Evolutionary conservation across 2,797 vertebrate genomes (phyloP).

Genomic region (Linurgus olivaceus): DNA sequence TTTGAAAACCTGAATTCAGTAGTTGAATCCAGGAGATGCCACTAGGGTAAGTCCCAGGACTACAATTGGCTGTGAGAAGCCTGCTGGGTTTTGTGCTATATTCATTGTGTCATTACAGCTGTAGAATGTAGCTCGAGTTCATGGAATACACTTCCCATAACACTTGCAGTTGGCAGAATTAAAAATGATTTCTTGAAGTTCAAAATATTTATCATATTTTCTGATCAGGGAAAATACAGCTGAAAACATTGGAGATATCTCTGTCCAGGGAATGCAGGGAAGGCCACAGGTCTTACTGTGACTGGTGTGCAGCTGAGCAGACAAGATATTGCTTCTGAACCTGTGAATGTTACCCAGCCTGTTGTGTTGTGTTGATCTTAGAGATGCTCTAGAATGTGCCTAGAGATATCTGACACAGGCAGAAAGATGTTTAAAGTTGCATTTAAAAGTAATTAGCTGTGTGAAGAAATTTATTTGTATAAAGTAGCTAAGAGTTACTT

Average conservation of each 20-base stretch:
- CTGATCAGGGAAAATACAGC: not conserved
- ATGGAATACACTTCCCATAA: not conserved
- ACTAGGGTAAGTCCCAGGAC: not conserved
- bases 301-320: not conserved
- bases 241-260: not conserved
- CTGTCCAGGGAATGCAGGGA: not conserved
- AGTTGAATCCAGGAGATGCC: not conserved
- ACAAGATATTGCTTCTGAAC: not conserved
- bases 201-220: not conserved
- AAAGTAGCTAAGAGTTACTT: not conserved
- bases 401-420: not conserved
- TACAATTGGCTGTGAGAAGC: not conserved
- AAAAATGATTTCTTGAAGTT: not conserved
- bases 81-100: not conserved
- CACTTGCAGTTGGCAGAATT: not conserved
- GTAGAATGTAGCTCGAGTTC: not conserved
- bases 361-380: not conserved
- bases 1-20: not conserved
- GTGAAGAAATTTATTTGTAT: not conserved
- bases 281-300: not conserved
- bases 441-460: not conserved
- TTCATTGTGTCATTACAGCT: not conserved
- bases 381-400: not conserved
- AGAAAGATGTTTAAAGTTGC: not conserved
- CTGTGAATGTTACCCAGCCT: not conserved